phyloP scores from a whole-genome alignment of 1,140 invertebrate genomes.

The Caenorhabditis briggsae region DNA sequence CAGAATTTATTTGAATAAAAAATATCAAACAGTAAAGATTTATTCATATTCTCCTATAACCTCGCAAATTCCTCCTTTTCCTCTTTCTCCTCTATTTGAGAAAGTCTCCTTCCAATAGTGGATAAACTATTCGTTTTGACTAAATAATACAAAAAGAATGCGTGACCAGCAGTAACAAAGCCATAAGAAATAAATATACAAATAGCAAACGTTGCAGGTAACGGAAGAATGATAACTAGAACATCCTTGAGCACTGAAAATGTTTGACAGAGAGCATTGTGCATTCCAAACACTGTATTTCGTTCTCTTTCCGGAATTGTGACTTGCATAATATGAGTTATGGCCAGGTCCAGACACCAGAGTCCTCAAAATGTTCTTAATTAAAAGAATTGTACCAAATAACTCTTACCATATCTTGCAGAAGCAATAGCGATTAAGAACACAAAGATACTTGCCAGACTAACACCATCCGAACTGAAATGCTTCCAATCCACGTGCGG shows the following conservation, averaged over 20 bases:
- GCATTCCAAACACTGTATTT: slow-evolving; percentile 81
- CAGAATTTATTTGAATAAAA: too few relatives aligned
- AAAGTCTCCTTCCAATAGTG: neutral
- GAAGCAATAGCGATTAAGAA: slow-evolving; percentile 71
- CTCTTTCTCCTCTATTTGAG: neutral
- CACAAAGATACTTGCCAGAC: slow-evolving; percentile 62
- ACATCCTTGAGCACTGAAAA: slow-evolving; percentile 80
- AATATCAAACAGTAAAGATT: too few relatives aligned
- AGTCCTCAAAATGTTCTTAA: slow-evolving; percentile 68
- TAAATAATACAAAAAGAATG: slow-evolving; percentile 67
- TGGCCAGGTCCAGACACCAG: slow-evolving; percentile 81
- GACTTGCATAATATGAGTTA: slow-evolving; percentile 82
- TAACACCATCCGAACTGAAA: slow-evolving; percentile 65
- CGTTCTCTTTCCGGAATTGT: slow-evolving; percentile 80
- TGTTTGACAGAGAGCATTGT: slow-evolving; percentile 78
- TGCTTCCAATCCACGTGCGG: slow-evolving; percentile 65
- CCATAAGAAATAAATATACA: slow-evolving; percentile 79
- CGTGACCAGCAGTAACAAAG: slow-evolving; percentile 78
- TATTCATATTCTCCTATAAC: neutral
- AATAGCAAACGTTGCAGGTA: slow-evolving; percentile 79
- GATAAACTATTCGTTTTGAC: slow-evolving; percentile 3
- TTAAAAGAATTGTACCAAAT: neutral
- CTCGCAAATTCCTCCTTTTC: slow-evolving; percentile 4
- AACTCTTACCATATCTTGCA: neutral
- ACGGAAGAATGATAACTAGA: slow-evolving; percentile 79